Percentiles rank a stretch among this genome's conserved stretches.
Conservation (phyloP, 37 sponge, comb jelly and placozoan genomes). For the Diacarnus erythraeanus region DNA sequence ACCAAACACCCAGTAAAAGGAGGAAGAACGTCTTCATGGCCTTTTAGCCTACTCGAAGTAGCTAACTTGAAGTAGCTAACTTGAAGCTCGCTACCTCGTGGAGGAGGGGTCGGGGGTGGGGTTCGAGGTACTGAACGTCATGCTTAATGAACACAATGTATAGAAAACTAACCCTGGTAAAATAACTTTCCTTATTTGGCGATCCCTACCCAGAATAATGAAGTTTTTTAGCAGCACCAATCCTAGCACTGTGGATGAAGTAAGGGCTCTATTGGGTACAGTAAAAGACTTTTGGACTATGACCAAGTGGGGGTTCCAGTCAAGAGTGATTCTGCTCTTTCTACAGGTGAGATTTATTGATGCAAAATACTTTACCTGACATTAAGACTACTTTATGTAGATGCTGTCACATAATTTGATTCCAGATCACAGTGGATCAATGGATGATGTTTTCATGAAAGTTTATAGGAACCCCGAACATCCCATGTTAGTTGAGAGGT, state of each 20-base stretch:
- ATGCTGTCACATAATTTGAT: conserved; percentile 47
- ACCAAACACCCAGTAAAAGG: neutral
- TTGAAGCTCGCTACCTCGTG: neutral
- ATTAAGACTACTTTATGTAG: conserved; percentile 18
- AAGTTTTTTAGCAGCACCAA: neutral
- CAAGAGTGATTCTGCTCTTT: conserved; percentile 20
- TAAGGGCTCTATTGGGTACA: neutral
- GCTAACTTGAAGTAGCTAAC: neutral
- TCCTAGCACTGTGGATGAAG: neutral
- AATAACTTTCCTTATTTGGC: no score
- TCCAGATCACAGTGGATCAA: conserved; percentile 80
- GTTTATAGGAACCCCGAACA: conserved; percentile 45
- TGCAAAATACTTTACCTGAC: no score
- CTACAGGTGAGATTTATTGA: conserved; percentile 36
- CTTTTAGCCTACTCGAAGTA: neutral
- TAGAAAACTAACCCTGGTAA: no score
- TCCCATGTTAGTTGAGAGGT: conserved; percentile 29
- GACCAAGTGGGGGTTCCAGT: conserved; percentile 24
- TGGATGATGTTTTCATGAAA: conserved; percentile 70
- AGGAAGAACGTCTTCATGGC: neutral
- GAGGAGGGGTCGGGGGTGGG: no score
- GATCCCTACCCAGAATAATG: no score
- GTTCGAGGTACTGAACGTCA: no score
- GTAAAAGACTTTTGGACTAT: conserved; percentile 22
- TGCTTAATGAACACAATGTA: no score